These are phyloP conservation scores for Thera britannica DNA, from an alignment of 2,888 invertebrate genomes.

Conservation along the genomic window DNA sequence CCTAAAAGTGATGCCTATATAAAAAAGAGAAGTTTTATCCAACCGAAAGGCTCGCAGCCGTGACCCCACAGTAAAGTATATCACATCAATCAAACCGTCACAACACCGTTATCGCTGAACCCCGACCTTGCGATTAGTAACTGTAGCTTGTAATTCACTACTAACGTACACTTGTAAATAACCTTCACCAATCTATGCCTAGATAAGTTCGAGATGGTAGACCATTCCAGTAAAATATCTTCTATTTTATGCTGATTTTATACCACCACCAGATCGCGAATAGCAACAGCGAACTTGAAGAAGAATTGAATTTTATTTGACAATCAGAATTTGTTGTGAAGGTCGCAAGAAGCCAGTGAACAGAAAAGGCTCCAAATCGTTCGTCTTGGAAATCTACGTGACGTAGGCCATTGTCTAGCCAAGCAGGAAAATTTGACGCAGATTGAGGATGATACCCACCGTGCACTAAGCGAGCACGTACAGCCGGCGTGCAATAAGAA, in stretches of 20 bases:
- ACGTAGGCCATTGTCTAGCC: background rate
- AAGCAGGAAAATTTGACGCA: too few species aligned
- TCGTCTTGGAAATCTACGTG: background rate
- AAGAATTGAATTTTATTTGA: background rate
- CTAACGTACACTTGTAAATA: conserved; percentile 43
- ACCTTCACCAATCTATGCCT: conserved; percentile 32
- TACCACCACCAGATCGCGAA: too few species aligned
- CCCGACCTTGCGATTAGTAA: conserved; percentile 54
- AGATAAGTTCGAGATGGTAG: conserved; percentile 12
- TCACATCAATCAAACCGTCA: conserved; percentile 63
- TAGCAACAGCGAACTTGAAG: too few species aligned
- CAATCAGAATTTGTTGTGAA: background rate
- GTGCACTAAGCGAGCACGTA: too few species aligned
- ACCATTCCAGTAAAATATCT: conserved; percentile 1
- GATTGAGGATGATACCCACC: too few species aligned
- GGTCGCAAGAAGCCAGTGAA: background rate
- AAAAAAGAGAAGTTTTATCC: conserved; percentile 23
- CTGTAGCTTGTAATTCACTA: conserved; percentile 46
- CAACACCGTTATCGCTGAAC: conserved; percentile 53
- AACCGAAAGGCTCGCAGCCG: conserved; percentile 39
- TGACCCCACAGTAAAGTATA: conserved; percentile 41
- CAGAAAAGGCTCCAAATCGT: background rate
- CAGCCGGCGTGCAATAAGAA: too few species aligned
- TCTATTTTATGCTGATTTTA: background rate
- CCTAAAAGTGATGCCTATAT: background rate